Base-by-base conservation (phyloP, 2,888 invertebrate species). In the Alcis repandata region DNA sequence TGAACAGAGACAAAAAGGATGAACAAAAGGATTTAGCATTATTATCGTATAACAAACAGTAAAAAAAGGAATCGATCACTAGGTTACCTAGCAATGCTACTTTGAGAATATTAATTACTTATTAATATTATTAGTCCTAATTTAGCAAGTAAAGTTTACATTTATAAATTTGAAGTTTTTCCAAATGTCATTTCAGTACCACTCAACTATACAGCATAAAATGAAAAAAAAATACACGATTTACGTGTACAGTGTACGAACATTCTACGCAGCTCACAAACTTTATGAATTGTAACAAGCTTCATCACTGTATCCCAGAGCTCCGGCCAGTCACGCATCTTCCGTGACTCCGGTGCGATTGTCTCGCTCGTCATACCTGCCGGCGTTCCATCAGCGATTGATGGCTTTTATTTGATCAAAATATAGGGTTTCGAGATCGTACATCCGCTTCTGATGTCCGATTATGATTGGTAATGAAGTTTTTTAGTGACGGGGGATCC, bases 381-480 rank as follows among this genome's bases (percentile, higher is more conserved):
- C 13, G 63, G 63, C 60, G 67, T 73, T 76, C 72, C 73, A 72
- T 76, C 75, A 72, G 75, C 19, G 48, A 53, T 53, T 49, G 43
- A 59, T 51, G 17, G 36, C 19, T 36, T 32, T 40, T 0, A n/a
- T 58, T 22, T 7, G 48, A 46, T 59, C 33, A 41, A 59, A 32
- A 46, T 17, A 57, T 38, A 64, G 51, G 45, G 49, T 57, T 60
- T 20, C 38, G 8, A 51, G 60, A 60, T 19, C 54, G 13, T 36
- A 60, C 54, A 61, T 61, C 58, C 57, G 58, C 54, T 57, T 56
- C 15, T 53, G 17, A 53, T 53, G 45, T 22, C 43, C 7, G 41
- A 56, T 49, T 56, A 33, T 54, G 33, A n/a, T 48, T 20, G 49
- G 49, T 57, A 36, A 41, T 62, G 1, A 56, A 1, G 11, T 56